phyloP scores from a whole-genome alignment of 2,888 invertebrate genomes.

The Tetragnatha montana region DNA sequence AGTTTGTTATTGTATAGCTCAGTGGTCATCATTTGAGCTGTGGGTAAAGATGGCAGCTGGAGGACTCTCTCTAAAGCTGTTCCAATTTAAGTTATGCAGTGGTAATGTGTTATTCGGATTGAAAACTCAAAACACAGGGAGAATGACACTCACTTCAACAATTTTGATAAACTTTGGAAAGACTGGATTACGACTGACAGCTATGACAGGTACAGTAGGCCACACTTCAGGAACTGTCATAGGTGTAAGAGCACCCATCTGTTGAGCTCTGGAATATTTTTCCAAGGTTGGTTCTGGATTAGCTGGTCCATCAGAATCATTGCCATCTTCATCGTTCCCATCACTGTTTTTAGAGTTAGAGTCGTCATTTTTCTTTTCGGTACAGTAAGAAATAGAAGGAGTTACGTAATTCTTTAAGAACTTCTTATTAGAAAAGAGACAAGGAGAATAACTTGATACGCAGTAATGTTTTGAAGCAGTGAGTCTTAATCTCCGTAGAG shows the following conservation, averaged over 20 bases:
- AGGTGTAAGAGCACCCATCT: conserved; percentile 81
- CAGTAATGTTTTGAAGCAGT: not conserved
- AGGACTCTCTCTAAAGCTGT: too few relatives aligned
- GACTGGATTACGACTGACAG: conserved; percentile 94
- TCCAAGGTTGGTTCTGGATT: conserved; percentile 11
- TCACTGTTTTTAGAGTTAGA: conserved; percentile 41
- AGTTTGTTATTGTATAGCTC: too few relatives aligned
- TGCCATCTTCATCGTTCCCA: conserved; percentile 32
- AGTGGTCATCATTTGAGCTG: too few relatives aligned
- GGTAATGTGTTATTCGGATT: too few relatives aligned
- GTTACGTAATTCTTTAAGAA: not conserved
- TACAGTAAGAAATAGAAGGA: conserved; percentile 28
- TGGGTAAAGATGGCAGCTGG: too few relatives aligned
- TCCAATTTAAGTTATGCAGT: too few relatives aligned
- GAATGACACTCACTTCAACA: conserved; percentile 84
- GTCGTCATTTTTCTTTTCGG: conserved; percentile 58
- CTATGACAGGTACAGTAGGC: conserved; percentile 96
- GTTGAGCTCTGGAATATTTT: conserved; percentile 33
- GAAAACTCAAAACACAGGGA: not conserved
- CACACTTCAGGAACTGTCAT: conserved; percentile 96
- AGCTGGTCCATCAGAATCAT: conserved; percentile 13
- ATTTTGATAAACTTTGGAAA: conserved; percentile 99
- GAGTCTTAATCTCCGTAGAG: not conserved
- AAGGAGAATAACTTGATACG: not conserved
- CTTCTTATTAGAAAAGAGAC: conserved; percentile 1